Base-by-base conservation (phyloP, 2,797 vertebrate species). In the Coracias cyanogaster region DNA sequence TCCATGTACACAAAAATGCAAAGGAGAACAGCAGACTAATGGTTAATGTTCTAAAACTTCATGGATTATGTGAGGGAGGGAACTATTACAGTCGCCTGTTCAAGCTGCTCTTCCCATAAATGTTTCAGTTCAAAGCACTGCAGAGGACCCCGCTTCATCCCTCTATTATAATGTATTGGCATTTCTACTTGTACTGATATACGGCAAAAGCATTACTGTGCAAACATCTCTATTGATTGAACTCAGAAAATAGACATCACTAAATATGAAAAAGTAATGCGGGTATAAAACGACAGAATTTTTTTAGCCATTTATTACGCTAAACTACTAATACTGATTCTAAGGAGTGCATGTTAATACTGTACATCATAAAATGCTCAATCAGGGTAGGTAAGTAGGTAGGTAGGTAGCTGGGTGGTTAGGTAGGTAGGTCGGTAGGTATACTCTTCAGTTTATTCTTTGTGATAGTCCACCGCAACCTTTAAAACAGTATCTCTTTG, bases 141-240 rank as follows among this genome's bases (percentile, higher is more conserved):
- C 17, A 26, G 17, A 82, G 69, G 33, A 73, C 17, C 69, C 16
- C 8, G 58, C 70, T 18, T 79, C 43, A 28, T 7, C 16, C 43
- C 43, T 72, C 77, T 55, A 45, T 43, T 41, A 46, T 19, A 29
- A 24, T 0, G 4, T 33, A 80, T 10, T 55, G 60, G 33, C 48
- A 73, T 64, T 91, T 90, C 71, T 57, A 55, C 49, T 85, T 52
- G 48, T 0, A 2, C 46, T 49, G 61, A 89, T 48, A 29, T 3
- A 87, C 5, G 33, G 72, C 43, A 73, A 80, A 92, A 87, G 55
- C 31, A 82, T 16, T 52, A 51, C 60, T 64, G 35, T 22, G 35
- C 70, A 86, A 95, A 72, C 15, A 48, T 14, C 10, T 26, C 22
- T 29, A 90, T 28, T 45, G 62, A 93, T 84, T 86, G 76, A 58